Evolutionary conservation across 2,888 invertebrate genomes (phyloP), one percentile per base, ranked within the genome.

Genomic region (Trichopoda pennipes): DNA sequence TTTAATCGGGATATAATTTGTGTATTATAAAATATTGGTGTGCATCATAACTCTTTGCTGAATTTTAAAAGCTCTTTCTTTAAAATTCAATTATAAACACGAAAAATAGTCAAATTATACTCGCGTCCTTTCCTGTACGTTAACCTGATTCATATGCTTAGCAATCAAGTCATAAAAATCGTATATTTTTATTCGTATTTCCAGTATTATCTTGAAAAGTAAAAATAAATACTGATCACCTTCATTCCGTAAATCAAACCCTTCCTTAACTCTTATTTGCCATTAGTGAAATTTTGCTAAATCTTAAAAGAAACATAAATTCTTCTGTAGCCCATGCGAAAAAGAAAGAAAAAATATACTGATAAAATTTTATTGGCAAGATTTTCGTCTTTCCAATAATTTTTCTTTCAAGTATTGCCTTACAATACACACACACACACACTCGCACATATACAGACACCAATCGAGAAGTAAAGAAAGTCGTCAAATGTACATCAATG

Each of bases 401-500:
- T n/a, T 51, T 51, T 4, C 21, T 17, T 58, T 47, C 7, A 3
- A 17, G 6, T 42, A 17, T 17, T 21, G 47, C 19, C 23, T 53
- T n/a, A 49, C 19, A 3, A 16, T 19, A 47, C n/a, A 69, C 17
- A 53, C 7, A 44, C 53, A 28, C 14, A 53, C 61, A 10, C 12
- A 47, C 51, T 8, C 2, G 14, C 14, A 4, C 21, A n/a, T 8
- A 0, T 8, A 35, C 9, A 12, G 38, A 12, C 1, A n/a, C n/a
- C n/a, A n/a, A n/a, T n/a, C 9, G 4, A 38, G 23, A 42, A 63
- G 21, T 17, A 63, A 63, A 66, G 74, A 60, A 73, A 75, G 84
- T 86, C 86, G 86, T 85, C 86, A 86, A 85, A 83, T 84, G 84
- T 84, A 74, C 85, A 86, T 86, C 86, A 85, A 85, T 85, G 84